Base-by-base conservation (phyloP, 2,888 invertebrate species). In the Elaeidobius kamerunicus region DNA sequence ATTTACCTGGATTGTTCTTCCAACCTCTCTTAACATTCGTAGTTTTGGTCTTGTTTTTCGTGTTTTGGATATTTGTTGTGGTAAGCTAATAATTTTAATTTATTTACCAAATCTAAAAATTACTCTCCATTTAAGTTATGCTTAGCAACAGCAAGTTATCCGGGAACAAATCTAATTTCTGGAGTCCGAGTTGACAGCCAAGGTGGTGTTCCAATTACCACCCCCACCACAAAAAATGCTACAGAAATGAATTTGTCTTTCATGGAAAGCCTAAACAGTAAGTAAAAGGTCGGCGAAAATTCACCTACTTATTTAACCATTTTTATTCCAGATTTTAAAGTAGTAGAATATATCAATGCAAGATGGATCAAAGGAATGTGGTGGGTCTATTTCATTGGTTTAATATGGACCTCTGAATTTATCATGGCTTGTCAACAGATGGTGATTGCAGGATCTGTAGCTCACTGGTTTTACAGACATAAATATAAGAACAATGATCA, bases 331-430 rank as follows among this genome's bases (percentile, higher is more conserved):
- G 83, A 78, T 54, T 78, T 83, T 58, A 77, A 78, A 4, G 75
- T 85, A 41, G 80, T 91, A 46, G 84, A 89, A 69, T 91, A 87
- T 67, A 75, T 80, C 9, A 86, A 88, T 67, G 83, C 85, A 0
- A 78, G 83, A 61, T 88, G 89, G 85, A 83, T 92, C 27, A 86
- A 87, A 66, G 90, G 91, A 64, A 89, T 96, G 88, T 91, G 95
- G 87, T 94, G 93, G 92, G 83, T 94, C 62, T 91, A 94, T 68
- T 77, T 91, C 14, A 79, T 95, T 43, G 95, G 91, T 34, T 78
- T 96, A 16, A 82, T 97, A 59, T 86, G 85, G 85, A 76, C 81
- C 51, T 73, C 76, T 30, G 83, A 85, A 66, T 84, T 84, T 64
- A 76, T 82, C 53, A 76, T 85, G 40, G 84, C 82, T 15, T 83